phyloP scores from a whole-genome alignment of 2,888 invertebrate species.

The Himalopsyche japonica region DNA sequence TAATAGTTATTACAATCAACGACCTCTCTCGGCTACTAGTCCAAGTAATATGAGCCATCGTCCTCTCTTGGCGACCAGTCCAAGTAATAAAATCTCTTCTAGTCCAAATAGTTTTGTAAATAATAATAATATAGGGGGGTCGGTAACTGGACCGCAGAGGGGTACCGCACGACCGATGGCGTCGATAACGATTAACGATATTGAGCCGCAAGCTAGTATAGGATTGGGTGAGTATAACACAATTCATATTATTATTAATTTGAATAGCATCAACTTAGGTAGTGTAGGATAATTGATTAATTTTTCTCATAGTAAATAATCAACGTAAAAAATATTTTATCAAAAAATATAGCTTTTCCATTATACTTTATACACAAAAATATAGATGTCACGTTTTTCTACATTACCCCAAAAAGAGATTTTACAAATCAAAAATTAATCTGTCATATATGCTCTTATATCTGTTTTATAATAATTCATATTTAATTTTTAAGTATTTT shows the following conservation, averaged over 20 bases:
- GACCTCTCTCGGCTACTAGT: constrained; percentile 27
- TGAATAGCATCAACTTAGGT: too few relatives aligned
- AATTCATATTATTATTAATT: constrained; percentile 22
- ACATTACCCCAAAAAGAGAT: too few relatives aligned
- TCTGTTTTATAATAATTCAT: too few relatives aligned
- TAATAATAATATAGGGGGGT: constrained; percentile 53
- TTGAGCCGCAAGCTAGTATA: constrained; percentile 55
- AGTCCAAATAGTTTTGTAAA: constrained; percentile 47
- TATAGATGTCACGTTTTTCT: too few relatives aligned
- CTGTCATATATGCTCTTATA: too few relatives aligned
- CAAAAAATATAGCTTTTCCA: too few relatives aligned
- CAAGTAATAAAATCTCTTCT: constrained; percentile 62
- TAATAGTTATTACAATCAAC: constrained; percentile 26
- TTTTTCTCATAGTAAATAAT: too few relatives aligned
- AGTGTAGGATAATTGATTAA: too few relatives aligned
- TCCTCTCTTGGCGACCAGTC: constrained; percentile 50
- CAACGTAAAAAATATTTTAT: too few relatives aligned
- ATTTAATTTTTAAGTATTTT: too few relatives aligned
- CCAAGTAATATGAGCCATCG: constrained; percentile 31
- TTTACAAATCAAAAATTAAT: too few relatives aligned
- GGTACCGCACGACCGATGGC: constrained; percentile 54
- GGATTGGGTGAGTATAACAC: constrained; percentile 49
- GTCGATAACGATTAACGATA: constrained; percentile 50
- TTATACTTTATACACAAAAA: too few relatives aligned
- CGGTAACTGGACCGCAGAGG: constrained; percentile 41